These are phyloP conservation scores for Lasioglossum albipes DNA, from an alignment of 1,140 invertebrate species.

Conservation along the genomic window DNA sequence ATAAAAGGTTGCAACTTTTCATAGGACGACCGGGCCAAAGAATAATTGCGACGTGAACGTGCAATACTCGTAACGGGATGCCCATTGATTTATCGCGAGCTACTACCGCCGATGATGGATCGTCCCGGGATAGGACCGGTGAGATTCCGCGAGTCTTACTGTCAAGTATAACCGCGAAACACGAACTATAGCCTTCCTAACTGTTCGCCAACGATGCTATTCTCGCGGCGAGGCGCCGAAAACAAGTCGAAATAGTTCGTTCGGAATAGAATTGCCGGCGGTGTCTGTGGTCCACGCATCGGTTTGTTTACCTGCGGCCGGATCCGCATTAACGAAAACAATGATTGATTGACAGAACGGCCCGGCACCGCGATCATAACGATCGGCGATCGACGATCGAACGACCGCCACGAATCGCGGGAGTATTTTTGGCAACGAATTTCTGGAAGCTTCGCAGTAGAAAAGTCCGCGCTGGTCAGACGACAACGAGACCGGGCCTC, in stretches of 20 bases:
- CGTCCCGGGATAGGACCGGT: neutral
- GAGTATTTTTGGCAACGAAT: constrained; percentile 13
- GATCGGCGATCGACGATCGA: neutral
- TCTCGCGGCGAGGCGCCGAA: neutral
- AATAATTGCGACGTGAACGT: too few species aligned
- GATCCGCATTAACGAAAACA: neutral
- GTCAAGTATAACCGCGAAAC: constrained; percentile 21
- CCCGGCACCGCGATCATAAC: neutral
- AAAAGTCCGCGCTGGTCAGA: constrained; percentile 18
- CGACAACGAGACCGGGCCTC: neutral
- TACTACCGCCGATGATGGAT: constrained; percentile 22
- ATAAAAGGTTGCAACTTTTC: neutral
- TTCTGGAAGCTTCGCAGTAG: neutral
- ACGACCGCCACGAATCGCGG: neutral
- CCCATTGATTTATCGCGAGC: constrained; percentile 16
- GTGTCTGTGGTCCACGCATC: neutral
- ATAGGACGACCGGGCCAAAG: too few species aligned
- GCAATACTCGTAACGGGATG: neutral
- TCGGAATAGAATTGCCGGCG: constrained; percentile 26
- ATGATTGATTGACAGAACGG: constrained; percentile 5
- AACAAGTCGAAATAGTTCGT: constrained; percentile 27
- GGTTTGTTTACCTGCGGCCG: constrained; percentile 4
- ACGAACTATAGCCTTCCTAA: constrained; percentile 25
- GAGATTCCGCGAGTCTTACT: constrained; percentile 11
- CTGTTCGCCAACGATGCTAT: constrained; percentile 20